These are phyloP conservation scores for Pseudochirops cupreus DNA, from an alignment of 2,797 vertebrate species.

Conservation along the genomic window DNA sequence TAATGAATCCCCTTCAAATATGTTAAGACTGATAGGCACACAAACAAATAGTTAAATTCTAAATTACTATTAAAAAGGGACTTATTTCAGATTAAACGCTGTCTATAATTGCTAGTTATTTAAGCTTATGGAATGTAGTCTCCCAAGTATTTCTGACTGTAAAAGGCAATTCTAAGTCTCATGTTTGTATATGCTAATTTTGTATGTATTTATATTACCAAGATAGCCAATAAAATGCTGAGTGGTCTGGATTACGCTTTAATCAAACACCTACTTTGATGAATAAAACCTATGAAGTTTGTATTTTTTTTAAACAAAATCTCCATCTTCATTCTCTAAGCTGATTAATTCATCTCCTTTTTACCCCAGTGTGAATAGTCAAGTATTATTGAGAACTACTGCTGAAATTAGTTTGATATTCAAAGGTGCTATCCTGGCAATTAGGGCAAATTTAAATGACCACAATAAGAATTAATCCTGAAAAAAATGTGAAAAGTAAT, in stretches of 20 bases:
- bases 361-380: not conserved
- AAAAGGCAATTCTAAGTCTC: conserved; percentile 32
- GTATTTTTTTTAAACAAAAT: not conserved
- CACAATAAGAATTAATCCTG: conserved; percentile 9
- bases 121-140: not conserved
- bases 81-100: not conserved
- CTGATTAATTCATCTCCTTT: not conserved
- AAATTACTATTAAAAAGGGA: conserved; percentile 13
- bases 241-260: conserved; percentile 53
- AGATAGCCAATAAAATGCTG: conserved; percentile 11
- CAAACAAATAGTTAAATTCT: conserved; percentile 23
- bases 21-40: not conserved
- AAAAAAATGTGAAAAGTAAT: not conserved
- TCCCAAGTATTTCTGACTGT: conserved; percentile 28
- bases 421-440: not conserved
- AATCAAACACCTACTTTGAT: not conserved
- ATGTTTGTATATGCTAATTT: conserved; percentile 51
- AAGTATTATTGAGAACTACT: not conserved
- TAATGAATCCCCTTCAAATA: not conserved
- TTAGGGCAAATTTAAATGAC: conserved; percentile 12
- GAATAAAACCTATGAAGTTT: not conserved
- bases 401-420: conserved; percentile 25
- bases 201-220: conserved; percentile 26
- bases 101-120: not conserved
- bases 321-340: not conserved